Evolutionary conservation across 1,140 invertebrate genomes (phyloP).

Genomic region (Littorina saxatilis): DNA sequence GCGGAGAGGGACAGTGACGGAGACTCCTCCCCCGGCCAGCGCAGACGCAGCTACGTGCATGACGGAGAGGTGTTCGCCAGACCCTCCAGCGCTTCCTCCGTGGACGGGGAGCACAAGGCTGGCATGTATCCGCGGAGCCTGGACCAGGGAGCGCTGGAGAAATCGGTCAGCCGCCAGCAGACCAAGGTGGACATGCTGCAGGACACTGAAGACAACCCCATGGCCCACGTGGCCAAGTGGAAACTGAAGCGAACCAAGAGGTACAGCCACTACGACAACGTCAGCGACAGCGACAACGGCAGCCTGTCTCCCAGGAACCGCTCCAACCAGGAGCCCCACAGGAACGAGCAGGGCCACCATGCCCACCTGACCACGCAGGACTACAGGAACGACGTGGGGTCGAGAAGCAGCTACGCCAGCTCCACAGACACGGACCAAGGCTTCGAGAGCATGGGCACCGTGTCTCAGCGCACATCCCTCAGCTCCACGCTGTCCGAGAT

Average conservation of each 20-base stretch:
- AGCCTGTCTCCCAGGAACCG: constrained; percentile 40
- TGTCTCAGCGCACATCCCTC: constrained; percentile 73
- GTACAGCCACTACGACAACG: constrained; percentile 61
- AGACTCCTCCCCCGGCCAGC: constrained; percentile 54
- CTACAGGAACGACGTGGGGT: constrained; percentile 66
- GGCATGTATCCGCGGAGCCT: constrained; percentile 21
- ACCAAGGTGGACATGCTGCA: constrained; percentile 45
- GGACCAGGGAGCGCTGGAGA: constrained; percentile 36
- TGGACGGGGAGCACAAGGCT: not conserved
- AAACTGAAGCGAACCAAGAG: constrained; percentile 57
- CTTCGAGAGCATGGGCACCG: constrained; percentile 72
- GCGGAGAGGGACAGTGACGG: constrained; percentile 63
- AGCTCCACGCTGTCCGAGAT: constrained; percentile 70
- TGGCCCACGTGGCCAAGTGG: constrained; percentile 63
- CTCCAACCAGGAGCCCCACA: not conserved
- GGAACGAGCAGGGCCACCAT: constrained; percentile 5
- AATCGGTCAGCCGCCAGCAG: not conserved
- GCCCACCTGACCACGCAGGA: constrained; percentile 33
- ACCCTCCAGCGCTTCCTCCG: constrained; percentile 12
- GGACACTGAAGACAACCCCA: constrained; percentile 57
- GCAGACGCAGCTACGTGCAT: constrained; percentile 33
- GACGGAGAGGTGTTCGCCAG: not conserved
- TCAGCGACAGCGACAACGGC: constrained; percentile 32
- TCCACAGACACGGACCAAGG: constrained; percentile 70
- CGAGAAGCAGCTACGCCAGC: constrained; percentile 63